phyloP scores from a whole-genome alignment of 2,113 vertebrate species.

The Platysternon megacephalum region DNA sequence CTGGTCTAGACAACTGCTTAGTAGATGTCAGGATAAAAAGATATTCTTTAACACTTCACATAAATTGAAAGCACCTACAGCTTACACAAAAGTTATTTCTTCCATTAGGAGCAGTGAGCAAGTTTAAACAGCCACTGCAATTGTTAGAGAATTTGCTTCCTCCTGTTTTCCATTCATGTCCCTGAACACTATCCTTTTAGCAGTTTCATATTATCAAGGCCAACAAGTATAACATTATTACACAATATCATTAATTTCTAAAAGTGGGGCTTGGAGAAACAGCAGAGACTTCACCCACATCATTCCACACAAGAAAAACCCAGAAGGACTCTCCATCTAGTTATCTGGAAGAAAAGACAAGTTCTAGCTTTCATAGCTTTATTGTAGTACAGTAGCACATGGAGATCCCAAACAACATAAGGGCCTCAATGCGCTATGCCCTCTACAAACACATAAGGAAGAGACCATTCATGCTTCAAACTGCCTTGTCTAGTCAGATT shows the following conservation, averaged over 20 bases:
- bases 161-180: neutral
- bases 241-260: rapidly evolving
- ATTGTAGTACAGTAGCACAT: neutral
- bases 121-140: slow-evolving; percentile 31
- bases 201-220: neutral
- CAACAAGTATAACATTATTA: neutral
- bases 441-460: neutral
- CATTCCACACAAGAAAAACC: neutral
- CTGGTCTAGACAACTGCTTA: neutral
- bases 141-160: neutral
- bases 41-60: slow-evolving; percentile 21
- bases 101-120: neutral
- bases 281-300: neutral
- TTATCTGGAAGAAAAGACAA: neutral
- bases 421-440: neutral
- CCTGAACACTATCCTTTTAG: neutral
- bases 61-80: neutral
- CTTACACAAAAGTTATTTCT: neutral
- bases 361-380: neutral
- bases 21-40: slow-evolving; percentile 18
- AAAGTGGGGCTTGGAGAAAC: rapidly evolving
- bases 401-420: neutral
- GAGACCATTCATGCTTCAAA: neutral
- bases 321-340: neutral
- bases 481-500: no score